Base-by-base conservation (phyloP, 2,797 vertebrate genomes). In the Pangasius djambal region DNA sequence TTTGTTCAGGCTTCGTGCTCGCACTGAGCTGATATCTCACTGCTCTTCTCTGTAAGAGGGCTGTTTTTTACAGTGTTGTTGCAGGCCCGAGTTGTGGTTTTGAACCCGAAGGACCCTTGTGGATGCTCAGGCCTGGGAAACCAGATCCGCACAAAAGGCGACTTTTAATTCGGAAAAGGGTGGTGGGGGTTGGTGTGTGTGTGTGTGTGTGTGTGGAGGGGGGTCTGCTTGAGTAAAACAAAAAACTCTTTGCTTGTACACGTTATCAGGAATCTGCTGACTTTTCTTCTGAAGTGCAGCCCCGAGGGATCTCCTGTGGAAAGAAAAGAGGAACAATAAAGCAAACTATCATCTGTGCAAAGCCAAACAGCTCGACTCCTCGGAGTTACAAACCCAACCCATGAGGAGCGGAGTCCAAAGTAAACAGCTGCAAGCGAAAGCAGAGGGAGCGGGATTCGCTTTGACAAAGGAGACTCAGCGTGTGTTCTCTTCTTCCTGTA, bases 221-320 rank as follows among this genome's bases (percentile, higher is more conserved):
- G n/a, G 40, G 69, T 28, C 87, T 91, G n/a, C 83, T 55, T 85
- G 93, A 93, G 94, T 93, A 93, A 94, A 95, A 93, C 94, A 95
- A 95, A 85, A 85, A 85, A 95, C 93, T 92, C 92, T 91, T 61
- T 92, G 94, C 93, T 95, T 61, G 90, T 93, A 93, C 94, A 92
- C 86, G 94, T 94, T 94, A 94, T 93, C 94, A 88, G 69, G 92
- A 94, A 94, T 94, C 92, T 94, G 94, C 95, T 95, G 95, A 95
- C 91, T 94, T 91, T 65, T 91, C 88, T 92, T 92, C 92, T 93
- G 69, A 85, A 90, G 89, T 85, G 57, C 44, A 44, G 91, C 92
- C 94, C 93, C 93, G 0, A 90, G 94, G 93, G 93, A 92, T 90
- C 90, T 93, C 90, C 90, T 83, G 72, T 90, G 50, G 70, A 89